These are phyloP conservation scores for Tenthredo distinguenda DNA, from an alignment of 2,888 invertebrate species.

Conservation along the genomic window DNA sequence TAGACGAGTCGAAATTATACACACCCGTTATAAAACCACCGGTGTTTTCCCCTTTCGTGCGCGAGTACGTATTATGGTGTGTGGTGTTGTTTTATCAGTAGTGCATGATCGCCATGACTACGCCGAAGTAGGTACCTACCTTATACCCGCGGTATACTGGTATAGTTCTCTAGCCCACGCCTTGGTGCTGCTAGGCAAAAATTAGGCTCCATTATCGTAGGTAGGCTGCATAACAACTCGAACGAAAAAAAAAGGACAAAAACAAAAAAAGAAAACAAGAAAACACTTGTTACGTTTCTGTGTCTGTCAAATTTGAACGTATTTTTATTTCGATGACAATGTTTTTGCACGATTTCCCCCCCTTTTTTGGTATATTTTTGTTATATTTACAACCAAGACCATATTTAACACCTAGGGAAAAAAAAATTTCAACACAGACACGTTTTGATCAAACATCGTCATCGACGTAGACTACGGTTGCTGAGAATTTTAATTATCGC, in stretches of 20 bases:
- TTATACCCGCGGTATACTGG: background rate
- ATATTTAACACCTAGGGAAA: no score
- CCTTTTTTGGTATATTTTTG: background rate
- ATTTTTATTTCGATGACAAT: no score
- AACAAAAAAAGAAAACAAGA: background rate
- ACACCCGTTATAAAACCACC: constrained; percentile 20
- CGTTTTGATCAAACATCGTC: background rate
- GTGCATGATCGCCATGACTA: constrained; percentile 77
- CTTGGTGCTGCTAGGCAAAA: background rate
- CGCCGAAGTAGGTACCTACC: constrained; percentile 64
- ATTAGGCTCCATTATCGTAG: background rate
- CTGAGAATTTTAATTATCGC: background rate
- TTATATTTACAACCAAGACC: no score
- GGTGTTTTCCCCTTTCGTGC: constrained; percentile 41
- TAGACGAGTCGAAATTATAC: no score
- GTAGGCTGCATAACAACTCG: background rate
- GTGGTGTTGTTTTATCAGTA: constrained; percentile 78
- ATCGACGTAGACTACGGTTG: background rate
- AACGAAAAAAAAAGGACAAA: background rate
- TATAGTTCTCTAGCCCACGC: background rate
- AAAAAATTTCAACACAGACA: background rate
- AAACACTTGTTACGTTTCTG: no score
- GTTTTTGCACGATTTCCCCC: no score
- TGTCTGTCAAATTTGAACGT: no score
- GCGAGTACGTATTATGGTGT: constrained; percentile 61